These are phyloP conservation scores for Delichon dasypus DNA, from an alignment of 2,797 vertebrate species.

Conservation along the genomic window DNA sequence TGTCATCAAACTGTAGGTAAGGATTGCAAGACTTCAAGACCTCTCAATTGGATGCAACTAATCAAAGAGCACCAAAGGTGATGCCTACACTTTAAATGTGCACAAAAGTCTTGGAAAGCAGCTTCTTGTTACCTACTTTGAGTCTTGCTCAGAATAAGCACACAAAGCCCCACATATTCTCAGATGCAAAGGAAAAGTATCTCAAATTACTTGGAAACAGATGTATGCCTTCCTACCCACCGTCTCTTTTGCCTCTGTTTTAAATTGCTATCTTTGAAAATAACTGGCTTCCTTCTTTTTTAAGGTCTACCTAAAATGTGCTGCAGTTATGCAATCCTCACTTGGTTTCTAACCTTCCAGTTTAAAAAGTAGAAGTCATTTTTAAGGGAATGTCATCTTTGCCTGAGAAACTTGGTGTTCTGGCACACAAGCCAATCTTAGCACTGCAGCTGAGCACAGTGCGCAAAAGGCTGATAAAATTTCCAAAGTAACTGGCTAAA, in stretches of 20 bases:
- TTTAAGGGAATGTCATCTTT: conserved; percentile 20
- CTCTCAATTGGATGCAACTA: not conserved
- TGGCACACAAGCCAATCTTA: not conserved
- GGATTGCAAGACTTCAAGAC: not conserved
- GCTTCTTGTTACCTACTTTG: not conserved
- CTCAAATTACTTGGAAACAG: not conserved
- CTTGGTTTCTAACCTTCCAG: not conserved
- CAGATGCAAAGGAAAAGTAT: not conserved
- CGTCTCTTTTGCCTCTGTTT: not conserved
- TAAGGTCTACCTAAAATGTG: not conserved
- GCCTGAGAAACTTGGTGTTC: not conserved
- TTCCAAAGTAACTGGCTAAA: not conserved
- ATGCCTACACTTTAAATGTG: not conserved
- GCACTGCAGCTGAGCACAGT: not conserved
- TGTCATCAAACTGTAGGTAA: not conserved
- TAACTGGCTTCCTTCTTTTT: not conserved
- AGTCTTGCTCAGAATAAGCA: not conserved
- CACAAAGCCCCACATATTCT: not conserved
- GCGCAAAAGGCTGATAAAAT: not conserved
- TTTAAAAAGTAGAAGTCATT: not conserved
- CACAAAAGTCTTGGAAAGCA: not conserved
- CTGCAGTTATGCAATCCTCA: not conserved
- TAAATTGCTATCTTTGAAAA: conserved; percentile 13
- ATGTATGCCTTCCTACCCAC: not conserved
- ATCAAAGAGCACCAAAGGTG: not conserved